Base-by-base conservation (phyloP, 2,113 vertebrate species). In the Phocoena sinus region DNA sequence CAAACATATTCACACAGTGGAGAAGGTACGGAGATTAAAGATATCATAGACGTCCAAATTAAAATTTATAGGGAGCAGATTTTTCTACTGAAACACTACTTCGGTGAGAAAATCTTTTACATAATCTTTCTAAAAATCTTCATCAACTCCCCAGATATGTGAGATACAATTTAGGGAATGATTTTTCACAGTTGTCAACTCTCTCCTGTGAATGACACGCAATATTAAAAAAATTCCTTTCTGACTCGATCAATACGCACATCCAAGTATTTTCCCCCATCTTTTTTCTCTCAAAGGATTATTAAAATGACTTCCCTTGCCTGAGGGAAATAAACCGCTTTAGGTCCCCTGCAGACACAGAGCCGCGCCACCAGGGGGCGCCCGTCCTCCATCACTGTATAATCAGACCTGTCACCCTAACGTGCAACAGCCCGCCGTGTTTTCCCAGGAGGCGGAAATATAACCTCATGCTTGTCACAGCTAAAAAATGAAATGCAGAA, bases 381-480 rank as follows among this genome's bases (percentile, higher is more conserved):
- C 47, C 31, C 60, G 17, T 28, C 50, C 73, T 9, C 94, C 92
- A 41, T 44, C 63, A 17, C 92, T 36, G 26, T 56, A 15, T n/a
- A 6, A 28, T 21, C 53, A 5, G 1, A 1, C 41, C 73, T 33
- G 76, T 82, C 95, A 31, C 36, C 11, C 9, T 0, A 10, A 15
- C 18, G 31, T 0, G 0, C 14, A 6, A 1, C 0, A 2, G 53
- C 33, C 94, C 58, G 60, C 94, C 11, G 71, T 0, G 0, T 47
- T 92, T 81, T 62, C 2, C 91, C 91, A 5, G 17, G 44, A 15
- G 31, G 8, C 60, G 28, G 38, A 84, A 95, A 26, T 41, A 25
- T n/a, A 96, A 26, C 28, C 71, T 85, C 41, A 62, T 41, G 23
- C 79, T 70, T 96, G 47, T 82, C 96, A 81, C 73, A 82, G n/a